Conservation (phyloP, 2,888 invertebrate species). For the Plagodis pulveraria region DNA sequence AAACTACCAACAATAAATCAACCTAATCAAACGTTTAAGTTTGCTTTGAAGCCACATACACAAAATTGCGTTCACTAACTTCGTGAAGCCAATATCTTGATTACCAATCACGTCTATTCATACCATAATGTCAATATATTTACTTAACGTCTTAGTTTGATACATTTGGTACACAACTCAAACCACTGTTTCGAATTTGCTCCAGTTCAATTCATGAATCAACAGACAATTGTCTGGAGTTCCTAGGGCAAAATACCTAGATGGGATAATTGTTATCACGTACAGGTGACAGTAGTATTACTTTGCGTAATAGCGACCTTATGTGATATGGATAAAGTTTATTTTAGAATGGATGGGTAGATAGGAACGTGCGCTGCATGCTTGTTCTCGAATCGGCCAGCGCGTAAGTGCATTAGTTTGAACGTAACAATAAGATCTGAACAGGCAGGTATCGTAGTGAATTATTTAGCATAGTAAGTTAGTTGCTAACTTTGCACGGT, state of each 20-base stretch:
- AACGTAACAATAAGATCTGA: conserved; percentile 10
- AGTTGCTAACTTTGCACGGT: conserved; percentile 1
- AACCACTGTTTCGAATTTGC: conserved; percentile 34
- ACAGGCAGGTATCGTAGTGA: conserved; percentile 2
- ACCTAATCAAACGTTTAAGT: too few species aligned
- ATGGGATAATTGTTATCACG: conserved; percentile 37
- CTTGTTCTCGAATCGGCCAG: conserved; percentile 23
- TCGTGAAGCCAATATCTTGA: too few species aligned
- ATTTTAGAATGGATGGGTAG: not conserved
- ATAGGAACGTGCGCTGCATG: conserved; percentile 15
- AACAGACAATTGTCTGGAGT: conserved; percentile 27
- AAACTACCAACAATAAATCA: too few species aligned
- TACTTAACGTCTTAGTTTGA: not conserved
- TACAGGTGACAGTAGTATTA: conserved; percentile 31
- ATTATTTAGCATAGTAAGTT: conserved; percentile 5
- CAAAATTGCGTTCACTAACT: too few species aligned
- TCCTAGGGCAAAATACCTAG: conserved; percentile 14
- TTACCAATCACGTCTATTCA: too few species aligned
- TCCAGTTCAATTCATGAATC: conserved; percentile 38
- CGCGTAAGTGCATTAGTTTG: conserved; percentile 36
- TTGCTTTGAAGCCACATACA: too few species aligned
- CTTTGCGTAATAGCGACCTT: conserved; percentile 1
- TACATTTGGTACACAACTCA: conserved; percentile 9
- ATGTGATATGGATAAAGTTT: not conserved
- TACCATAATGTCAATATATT: not conserved